Evolutionary conservation across 35 echinoderm and acorn worm genomes (phyloP).

Genomic region (Patiria miniata): DNA sequence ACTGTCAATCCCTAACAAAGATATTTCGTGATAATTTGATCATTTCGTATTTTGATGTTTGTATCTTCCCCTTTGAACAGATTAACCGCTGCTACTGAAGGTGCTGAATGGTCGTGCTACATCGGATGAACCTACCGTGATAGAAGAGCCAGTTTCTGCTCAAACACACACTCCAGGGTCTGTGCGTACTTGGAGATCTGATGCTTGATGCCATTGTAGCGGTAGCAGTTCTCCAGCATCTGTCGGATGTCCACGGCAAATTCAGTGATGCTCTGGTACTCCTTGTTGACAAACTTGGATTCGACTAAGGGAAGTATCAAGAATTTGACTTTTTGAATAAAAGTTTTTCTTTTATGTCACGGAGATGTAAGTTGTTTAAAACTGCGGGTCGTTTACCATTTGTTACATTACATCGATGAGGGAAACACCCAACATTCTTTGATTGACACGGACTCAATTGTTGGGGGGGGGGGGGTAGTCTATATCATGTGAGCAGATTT

Average conservation of each 20-base stretch:
- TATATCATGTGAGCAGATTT: no score
- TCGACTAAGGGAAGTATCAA: conserved; percentile 58
- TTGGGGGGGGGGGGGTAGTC: no score
- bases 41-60: no score
- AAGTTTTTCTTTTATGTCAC: background rate
- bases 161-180: conserved; percentile 58
- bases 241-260: conserved; percentile 64
- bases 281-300: conserved; percentile 61
- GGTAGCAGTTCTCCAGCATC: conserved; percentile 84
- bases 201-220: conserved; percentile 80
- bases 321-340: no score
- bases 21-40: no score
- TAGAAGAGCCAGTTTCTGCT: conserved; percentile 56
- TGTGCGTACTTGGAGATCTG: conserved; percentile 60
- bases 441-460: no score
- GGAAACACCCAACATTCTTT: no score
- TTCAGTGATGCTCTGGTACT: conserved; percentile 60
- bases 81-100: no score
- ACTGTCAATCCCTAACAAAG: no score
- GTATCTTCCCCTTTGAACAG: no score
- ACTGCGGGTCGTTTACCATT: background rate
- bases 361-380: background rate
- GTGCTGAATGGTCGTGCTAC: no score
- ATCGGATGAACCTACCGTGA: conserved; percentile 34
- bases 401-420: no score